Percentiles rank a stretch among this genome's conserved stretches.
Evolutionary conservation across 2,888 invertebrate genomes (phyloP).

Genomic region (Cylloceria caligata): DNA sequence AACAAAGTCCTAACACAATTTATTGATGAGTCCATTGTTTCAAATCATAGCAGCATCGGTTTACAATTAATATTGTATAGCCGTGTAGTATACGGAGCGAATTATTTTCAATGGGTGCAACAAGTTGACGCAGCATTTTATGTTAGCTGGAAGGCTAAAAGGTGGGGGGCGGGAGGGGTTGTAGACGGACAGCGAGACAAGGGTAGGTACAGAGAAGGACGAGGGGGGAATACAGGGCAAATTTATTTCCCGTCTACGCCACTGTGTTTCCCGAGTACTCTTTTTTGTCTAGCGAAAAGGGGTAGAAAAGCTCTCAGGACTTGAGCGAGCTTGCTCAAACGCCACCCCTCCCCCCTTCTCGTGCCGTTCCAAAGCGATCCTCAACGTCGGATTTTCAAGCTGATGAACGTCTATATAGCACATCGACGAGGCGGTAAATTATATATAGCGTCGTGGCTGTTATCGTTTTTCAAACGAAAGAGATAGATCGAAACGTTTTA

Average conservation of each 20-base stretch:
- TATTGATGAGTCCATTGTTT: background rate
- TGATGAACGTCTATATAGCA: conserved; percentile 46
- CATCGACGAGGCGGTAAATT: conserved; percentile 22
- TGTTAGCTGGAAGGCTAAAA: conserved; percentile 40
- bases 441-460: conserved; percentile 11
- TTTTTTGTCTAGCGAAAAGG: conserved; percentile 55
- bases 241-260: conserved; percentile 65
- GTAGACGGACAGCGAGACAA: background rate
- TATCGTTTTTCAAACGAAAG: conserved; percentile 44
- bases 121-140: conserved; percentile 68
- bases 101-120: conserved; percentile 64
- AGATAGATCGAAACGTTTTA: conserved; percentile 53
- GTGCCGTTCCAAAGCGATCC: background rate
- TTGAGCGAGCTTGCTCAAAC: conserved; percentile 42
- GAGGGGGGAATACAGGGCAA: conserved; percentile 38
- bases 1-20: background rate
- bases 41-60: background rate
- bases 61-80: conserved; percentile 36
- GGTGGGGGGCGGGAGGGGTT: conserved; percentile 3
- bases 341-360: conserved; percentile 47
- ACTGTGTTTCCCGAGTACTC: conserved; percentile 44
- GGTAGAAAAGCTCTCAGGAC: conserved; percentile 64
- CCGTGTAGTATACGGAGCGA: conserved; percentile 10
- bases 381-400: conserved; percentile 53
- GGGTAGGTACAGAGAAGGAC: conserved; percentile 2